Conservation (phyloP, 2,113 vertebrate species). For the Larimichthys polyactis region DNA sequence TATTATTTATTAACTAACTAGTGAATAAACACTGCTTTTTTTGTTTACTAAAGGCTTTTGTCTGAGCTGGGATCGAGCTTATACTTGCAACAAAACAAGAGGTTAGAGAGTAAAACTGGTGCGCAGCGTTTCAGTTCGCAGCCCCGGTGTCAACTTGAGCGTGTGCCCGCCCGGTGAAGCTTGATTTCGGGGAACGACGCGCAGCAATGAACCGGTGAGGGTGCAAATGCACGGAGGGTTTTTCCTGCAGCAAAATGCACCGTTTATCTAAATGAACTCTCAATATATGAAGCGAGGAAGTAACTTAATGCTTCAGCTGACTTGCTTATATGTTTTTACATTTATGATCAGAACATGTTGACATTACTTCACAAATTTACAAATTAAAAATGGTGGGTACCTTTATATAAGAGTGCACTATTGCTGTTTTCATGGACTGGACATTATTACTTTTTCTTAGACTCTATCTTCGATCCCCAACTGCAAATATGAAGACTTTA, state of each 20-base stretch:
- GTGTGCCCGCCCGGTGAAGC: constrained; percentile 30
- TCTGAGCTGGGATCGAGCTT: not conserved
- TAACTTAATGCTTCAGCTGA: not conserved
- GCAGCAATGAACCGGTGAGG: constrained; percentile 74
- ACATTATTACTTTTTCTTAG: not conserved
- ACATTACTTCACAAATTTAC: not conserved
- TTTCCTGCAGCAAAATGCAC: not conserved
- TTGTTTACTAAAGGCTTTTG: not conserved
- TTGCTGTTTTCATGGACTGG: not conserved
- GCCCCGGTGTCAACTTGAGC: constrained; percentile 47
- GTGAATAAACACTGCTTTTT: not conserved
- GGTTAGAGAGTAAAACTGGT: not conserved
- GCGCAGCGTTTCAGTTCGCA: not conserved
- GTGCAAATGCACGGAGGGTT: not conserved
- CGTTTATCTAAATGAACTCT: not conserved
- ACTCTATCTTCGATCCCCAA: too few species aligned
- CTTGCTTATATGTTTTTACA: not conserved
- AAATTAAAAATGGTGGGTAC: not conserved
- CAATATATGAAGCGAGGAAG: not conserved
- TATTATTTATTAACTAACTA: too few species aligned
- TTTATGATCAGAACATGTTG: not conserved
- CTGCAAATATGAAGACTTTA: not conserved
- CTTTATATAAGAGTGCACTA: not conserved
- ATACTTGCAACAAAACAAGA: not conserved
- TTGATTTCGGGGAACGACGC: not conserved